A percentile compares a stretch with the other conserved stretches of the same genome.
These are phyloP conservation scores for Opisthocomus hoazin DNA, from an alignment of 2,113 vertebrate species.

Conservation along the genomic window DNA sequence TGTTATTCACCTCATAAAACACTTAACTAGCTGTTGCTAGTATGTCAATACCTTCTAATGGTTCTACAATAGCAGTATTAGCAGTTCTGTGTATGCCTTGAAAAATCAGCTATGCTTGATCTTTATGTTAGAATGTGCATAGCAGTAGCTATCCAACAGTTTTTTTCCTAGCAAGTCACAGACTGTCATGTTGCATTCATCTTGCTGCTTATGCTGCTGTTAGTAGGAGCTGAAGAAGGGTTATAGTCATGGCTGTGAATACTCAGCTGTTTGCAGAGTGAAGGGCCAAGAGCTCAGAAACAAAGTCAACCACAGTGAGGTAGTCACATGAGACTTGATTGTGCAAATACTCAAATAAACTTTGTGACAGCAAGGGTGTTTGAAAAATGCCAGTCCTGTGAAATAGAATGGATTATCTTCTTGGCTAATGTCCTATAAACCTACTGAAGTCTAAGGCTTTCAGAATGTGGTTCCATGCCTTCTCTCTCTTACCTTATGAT, in stretches of 20 bases:
- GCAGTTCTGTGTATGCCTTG: neutral
- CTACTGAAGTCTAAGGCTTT: neutral
- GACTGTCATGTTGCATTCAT: neutral
- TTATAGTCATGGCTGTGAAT: neutral
- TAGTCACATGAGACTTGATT: neutral
- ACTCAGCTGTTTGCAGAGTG: neutral
- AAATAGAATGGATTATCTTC: neutral
- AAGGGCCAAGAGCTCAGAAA: neutral
- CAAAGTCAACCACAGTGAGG: neutral
- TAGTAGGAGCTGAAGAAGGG: neutral
- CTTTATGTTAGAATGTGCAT: neutral
- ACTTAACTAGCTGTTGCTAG: neutral
- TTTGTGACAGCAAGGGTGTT: neutral
- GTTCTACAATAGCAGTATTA: neutral
- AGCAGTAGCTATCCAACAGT: neutral
- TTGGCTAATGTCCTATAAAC: neutral
- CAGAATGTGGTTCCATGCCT: neutral
- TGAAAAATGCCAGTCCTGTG: neutral
- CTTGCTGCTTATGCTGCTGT: neutral
- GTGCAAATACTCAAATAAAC: neutral
- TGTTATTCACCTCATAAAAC: neutral
- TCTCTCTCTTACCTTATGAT: neutral
- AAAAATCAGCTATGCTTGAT: neutral
- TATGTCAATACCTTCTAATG: neutral
- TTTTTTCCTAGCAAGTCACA: neutral